Conservation (phyloP, 2,888 invertebrate genomes). For the Rugalucina vietnamica region DNA sequence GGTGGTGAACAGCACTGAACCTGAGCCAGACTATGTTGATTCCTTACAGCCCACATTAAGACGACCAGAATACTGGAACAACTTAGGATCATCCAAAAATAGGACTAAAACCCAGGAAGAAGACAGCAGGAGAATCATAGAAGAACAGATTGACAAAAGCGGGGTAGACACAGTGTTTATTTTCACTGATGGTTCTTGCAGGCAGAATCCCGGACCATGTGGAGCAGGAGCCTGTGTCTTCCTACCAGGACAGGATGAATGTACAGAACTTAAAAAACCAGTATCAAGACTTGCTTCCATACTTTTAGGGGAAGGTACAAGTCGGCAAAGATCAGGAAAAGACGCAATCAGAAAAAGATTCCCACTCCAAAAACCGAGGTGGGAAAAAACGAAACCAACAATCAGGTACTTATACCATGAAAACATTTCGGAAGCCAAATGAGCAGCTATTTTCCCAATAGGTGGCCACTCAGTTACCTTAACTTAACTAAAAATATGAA, state of each 20-base stretch:
- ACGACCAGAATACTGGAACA: conserved; percentile 24
- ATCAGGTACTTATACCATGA: too few relatives aligned
- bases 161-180: conserved; percentile 3
- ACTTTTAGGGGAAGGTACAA: background rate
- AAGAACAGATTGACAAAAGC: background rate
- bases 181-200: conserved; percentile 29
- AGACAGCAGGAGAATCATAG: background rate
- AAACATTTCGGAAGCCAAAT: too few relatives aligned
- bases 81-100: background rate
- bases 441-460: too few relatives aligned
- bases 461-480: too few relatives aligned
- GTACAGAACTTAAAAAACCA: conserved; percentile 21
- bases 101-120: conserved; percentile 10
- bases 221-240: conserved; percentile 15
- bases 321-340: too few relatives aligned
- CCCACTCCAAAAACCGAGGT: too few relatives aligned
- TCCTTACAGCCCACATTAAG: conserved; percentile 6
- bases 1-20: too few relatives aligned
- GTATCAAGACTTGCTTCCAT: conserved; percentile 5
- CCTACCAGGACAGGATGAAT: background rate
- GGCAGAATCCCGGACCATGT: conserved; percentile 23
- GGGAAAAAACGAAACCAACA: too few relatives aligned
- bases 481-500: too few relatives aligned
- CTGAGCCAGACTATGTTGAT: too few relatives aligned
- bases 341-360: too few relatives aligned